These are phyloP conservation scores for Urophycis tenuis DNA, from an alignment of 2,797 vertebrate genomes.

Conservation along the genomic window DNA sequence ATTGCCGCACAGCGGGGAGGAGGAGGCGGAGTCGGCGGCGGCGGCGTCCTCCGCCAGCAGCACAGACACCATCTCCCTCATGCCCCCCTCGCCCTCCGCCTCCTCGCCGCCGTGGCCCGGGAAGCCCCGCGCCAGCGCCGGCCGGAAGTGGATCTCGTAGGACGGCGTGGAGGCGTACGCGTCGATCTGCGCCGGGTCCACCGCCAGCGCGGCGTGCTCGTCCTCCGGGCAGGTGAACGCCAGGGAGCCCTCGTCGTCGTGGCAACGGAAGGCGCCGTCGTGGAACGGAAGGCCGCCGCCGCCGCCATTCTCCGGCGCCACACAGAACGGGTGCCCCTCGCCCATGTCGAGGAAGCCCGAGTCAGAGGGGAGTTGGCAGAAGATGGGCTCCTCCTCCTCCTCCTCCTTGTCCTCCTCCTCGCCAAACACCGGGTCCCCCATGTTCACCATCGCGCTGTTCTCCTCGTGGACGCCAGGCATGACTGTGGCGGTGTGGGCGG, in stretches of 20 bases:
- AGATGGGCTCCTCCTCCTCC: neutral
- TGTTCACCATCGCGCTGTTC: too few relatives aligned
- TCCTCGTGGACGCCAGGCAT: too few relatives aligned
- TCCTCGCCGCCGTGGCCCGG: conserved; percentile 35
- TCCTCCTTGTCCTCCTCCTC: neutral
- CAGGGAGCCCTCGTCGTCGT: neutral
- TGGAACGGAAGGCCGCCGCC: too few relatives aligned
- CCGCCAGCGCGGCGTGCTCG: neutral
- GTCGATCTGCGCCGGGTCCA: conserved; percentile 67
- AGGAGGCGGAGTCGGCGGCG: conserved; percentile 23
- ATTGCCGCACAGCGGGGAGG: neutral
- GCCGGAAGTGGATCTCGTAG: conserved; percentile 61
- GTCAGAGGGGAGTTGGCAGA: neutral
- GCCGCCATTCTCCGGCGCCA: neutral
- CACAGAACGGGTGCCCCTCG: neutral
- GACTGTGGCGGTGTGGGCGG: too few relatives aligned
- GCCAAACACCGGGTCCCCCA: neutral
- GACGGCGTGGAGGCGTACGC: conserved; percentile 64
- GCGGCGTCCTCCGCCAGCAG: conserved; percentile 58
- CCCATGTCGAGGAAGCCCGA: neutral
- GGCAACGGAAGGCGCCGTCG: neutral
- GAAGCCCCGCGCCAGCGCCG: fast-evolving
- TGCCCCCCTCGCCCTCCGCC: conserved; percentile 52
- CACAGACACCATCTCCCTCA: conserved; percentile 66
- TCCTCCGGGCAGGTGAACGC: neutral